Percentiles rank a stretch among this genome's conserved stretches.
phyloP scores from a whole-genome alignment of 2,797 vertebrate species.

The Pseudomugil tenellus region DNA sequence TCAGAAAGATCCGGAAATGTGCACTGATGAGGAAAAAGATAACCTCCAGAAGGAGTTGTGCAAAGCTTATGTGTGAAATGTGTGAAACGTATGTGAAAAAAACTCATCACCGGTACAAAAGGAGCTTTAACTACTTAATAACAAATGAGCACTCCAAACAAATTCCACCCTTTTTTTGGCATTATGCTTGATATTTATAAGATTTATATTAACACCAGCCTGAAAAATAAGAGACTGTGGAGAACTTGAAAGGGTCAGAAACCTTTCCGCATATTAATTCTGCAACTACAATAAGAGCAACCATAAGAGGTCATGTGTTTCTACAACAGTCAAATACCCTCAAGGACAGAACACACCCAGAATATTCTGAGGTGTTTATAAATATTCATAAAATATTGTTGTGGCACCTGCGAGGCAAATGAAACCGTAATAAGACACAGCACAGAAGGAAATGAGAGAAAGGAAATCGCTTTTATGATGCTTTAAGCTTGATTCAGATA shows the following conservation, averaged over 20 bases:
- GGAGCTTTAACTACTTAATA: not conserved
- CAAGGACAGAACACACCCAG: conserved; percentile 7
- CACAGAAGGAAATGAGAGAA: conserved; percentile 16
- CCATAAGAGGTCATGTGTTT: not conserved
- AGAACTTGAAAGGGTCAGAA: not conserved
- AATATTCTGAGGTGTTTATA: conserved; percentile 20
- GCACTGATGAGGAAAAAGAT: not conserved
- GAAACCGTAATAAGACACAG: conserved; percentile 16
- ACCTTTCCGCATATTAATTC: not conserved
- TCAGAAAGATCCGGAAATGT: not conserved
- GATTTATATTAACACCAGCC: not conserved
- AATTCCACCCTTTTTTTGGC: not conserved
- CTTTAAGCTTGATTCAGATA: conserved; percentile 53
- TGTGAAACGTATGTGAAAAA: not conserved
- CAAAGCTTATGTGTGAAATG: not conserved
- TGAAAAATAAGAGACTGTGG: not conserved
- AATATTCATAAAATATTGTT: conserved; percentile 21
- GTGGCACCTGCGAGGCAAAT: conserved; percentile 32
- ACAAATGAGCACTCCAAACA: not conserved
- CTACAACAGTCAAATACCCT: conserved; percentile 7
- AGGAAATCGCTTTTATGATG: conserved; percentile 30
- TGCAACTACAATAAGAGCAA: conserved; percentile 9
- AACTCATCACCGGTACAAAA: not conserved
- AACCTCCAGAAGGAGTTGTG: not conserved
- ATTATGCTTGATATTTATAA: not conserved